Base-by-base conservation (phyloP, 2,797 vertebrate species). In the Urosaurus nigricauda region DNA sequence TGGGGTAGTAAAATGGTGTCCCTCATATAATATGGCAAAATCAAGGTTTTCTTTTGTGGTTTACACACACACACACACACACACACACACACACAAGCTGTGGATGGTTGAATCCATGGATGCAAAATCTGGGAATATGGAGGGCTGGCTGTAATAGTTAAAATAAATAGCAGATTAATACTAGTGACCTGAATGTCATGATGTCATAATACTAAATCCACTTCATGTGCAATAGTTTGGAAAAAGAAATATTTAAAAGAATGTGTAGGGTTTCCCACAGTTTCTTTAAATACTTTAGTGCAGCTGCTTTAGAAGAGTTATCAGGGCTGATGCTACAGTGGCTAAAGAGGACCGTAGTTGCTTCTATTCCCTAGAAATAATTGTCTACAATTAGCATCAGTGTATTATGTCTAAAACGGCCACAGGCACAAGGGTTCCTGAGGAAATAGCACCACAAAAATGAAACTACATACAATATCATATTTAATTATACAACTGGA, bases 331-430 rank as follows among this genome's bases (percentile, higher is more conserved):
- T n/a, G 32, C 3, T 19, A 19, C 19, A 2, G 8, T 19, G 51
- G 35, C 56, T n/a, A 75, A 68, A 53, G 2, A 2, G 43, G 24
- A 9, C 40, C 1, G 13, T 84, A 26, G 21, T 32, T 32, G 16
- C 9, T 73, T 16, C 47, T 56, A n/a, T 37, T 81, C 53, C 51
- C 29, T 14, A 58, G 43, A 58, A 29, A 56, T 13, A 24, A 58
- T 47, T n/a, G 53, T 29, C 75, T 60, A 43, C 17, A 63, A 53
- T 79, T 19, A 35, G 17, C 13, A 58, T 79, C 35, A 51, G 47
- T 70, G n/a, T 43, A 73, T 85, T 80, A 53, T 32, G 29, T 84
- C 53, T 80, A 53, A 63, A 80, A 73, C 80, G 35, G n/a, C 37
- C 63, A 70, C 16, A 3, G 29, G 17, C 68, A 70, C 16, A 75